Evolutionary conservation across 2,888 invertebrate species (phyloP).

Genomic region (Tryphoninae sp.): DNA sequence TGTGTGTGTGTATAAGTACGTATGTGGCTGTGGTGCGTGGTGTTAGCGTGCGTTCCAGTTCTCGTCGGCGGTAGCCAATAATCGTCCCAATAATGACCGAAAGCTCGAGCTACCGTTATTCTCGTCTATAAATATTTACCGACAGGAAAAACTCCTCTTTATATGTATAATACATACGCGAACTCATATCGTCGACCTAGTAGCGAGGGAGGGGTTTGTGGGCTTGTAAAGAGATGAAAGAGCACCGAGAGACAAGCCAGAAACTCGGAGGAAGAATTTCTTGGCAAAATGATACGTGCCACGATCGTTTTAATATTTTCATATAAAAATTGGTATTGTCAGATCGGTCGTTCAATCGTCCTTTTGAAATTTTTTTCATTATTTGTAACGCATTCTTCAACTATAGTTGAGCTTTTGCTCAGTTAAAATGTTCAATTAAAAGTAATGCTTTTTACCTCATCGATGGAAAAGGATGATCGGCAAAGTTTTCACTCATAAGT

Average conservation of each 20-base stretch:
- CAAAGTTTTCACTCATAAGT: not conserved
- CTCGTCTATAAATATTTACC: constrained; percentile 74
- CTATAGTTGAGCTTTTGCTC: too few species aligned
- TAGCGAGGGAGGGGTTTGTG: constrained; percentile 66
- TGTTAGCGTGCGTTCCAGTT: constrained; percentile 43
- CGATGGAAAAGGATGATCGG: constrained; percentile 18
- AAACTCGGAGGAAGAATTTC: constrained; percentile 21
- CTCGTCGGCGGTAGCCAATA: constrained; percentile 71
- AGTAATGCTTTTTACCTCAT: constrained; percentile 5
- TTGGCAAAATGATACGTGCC: constrained; percentile 29
- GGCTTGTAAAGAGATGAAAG: constrained; percentile 71
- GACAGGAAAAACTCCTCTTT: constrained; percentile 50
- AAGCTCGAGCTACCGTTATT: constrained; percentile 66
- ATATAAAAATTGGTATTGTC: too few species aligned
- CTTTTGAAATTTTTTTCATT: too few species aligned
- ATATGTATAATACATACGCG: not conserved
- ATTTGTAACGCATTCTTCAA: too few species aligned
- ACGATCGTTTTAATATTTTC: constrained; percentile 63
- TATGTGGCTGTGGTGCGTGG: not conserved
- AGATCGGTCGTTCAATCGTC: too few species aligned
- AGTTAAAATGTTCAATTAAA: constrained; percentile 19
- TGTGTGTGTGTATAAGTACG: constrained; percentile 31
- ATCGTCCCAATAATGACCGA: constrained; percentile 75
- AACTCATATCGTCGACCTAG: constrained; percentile 32
- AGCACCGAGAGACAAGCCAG: constrained; percentile 43